A percentile compares a stretch with the other conserved stretches of the same genome.
Conservation (phyloP, 2,888 invertebrate species). For the Drosophila longiperda region DNA sequence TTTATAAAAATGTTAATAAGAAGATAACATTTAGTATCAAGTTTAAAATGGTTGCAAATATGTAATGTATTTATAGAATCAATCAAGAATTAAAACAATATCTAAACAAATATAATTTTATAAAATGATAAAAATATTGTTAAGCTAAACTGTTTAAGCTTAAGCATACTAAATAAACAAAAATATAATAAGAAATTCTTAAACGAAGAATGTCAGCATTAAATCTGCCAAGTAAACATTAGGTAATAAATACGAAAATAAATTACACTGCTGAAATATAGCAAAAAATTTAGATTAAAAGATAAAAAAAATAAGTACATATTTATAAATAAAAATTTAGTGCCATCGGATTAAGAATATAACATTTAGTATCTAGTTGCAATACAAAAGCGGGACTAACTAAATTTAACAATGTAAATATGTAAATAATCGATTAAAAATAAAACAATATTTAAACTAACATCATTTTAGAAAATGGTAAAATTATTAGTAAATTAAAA, state of each 20-base stretch:
- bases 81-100: neutral
- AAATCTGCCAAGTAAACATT: neutral
- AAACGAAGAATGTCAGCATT: neutral
- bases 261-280: slow-evolving; percentile 11
- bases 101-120: neutral
- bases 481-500: neutral
- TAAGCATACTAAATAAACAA: neutral
- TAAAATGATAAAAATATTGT: neutral
- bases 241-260: slow-evolving; percentile 3
- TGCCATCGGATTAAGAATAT: neutral
- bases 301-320: neutral
- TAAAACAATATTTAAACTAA: neutral
- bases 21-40: neutral
- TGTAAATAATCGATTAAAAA: too few species aligned
- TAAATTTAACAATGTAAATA: too few species aligned
- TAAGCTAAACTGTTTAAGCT: too few species aligned
- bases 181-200: neutral
- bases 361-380: neutral
- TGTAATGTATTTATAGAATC: neutral
- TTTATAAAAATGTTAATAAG: neutral
- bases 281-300: too few species aligned
- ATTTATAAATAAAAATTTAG: neutral
- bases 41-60: neutral
- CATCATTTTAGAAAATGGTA: neutral
- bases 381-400: too few species aligned